phyloP scores from a whole-genome alignment of 2,797 vertebrate genomes.

The Pangasius djambal region DNA sequence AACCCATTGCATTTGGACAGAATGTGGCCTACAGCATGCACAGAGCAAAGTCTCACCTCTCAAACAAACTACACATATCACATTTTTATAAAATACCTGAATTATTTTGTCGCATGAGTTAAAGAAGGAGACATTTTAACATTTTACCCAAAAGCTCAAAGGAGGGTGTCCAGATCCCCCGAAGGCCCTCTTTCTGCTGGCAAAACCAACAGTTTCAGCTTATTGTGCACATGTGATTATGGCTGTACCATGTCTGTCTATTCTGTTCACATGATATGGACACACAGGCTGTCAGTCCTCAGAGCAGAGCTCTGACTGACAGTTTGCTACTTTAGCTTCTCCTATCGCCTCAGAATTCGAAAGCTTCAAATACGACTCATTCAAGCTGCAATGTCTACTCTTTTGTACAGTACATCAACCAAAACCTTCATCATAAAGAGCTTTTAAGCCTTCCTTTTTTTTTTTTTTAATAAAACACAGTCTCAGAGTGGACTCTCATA shows the following conservation, averaged over 20 bases:
- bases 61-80: conserved; percentile 56
- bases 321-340: conserved; percentile 51
- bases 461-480: conserved; percentile 34
- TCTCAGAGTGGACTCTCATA: conserved; percentile 1
- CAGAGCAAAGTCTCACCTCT: conserved; percentile 43
- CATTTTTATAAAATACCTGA: conserved; percentile 66
- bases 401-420: conserved; percentile 42
- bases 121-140: conserved; percentile 59
- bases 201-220: conserved; percentile 58
- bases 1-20: conserved; percentile 51
- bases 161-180: conserved; percentile 42
- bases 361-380: conserved; percentile 28
- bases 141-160: conserved; percentile 56
- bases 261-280: conserved; percentile 49
- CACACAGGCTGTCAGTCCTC: conserved; percentile 25
- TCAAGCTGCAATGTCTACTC: conserved; percentile 31
- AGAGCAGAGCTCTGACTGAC: conserved; percentile 44
- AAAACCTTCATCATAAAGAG: conserved; percentile 32
- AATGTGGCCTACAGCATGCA: conserved; percentile 54
- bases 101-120: conserved; percentile 62
- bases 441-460: conserved; percentile 11
- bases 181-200: conserved; percentile 41
- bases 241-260: conserved; percentile 52
- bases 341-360: conserved; percentile 19
- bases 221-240: conserved; percentile 54